Base-by-base conservation (phyloP, 2,888 invertebrate species). In the Chloroclysta siterata region DNA sequence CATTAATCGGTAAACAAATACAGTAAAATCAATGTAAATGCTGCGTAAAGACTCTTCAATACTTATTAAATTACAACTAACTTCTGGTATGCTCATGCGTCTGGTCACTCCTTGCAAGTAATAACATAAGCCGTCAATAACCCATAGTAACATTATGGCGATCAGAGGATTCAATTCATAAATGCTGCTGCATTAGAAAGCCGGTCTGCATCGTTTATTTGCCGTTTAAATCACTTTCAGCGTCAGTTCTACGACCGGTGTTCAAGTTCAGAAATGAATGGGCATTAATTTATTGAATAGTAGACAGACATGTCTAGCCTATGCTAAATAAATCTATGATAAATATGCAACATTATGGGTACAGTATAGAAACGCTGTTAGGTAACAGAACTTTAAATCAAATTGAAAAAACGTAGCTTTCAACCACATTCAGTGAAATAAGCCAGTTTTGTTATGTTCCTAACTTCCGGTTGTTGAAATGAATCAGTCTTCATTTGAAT, bases 181-280 rank as follows among this genome's bases (percentile, higher is more conserved):
- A 77, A 79, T 80, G 79, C 73, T 74, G 77, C 72, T 81, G 77
- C 75, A 78, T 79, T 80, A 81, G 80, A 78, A 74, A 77, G 77
- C 70, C 69, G 64, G 75, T 39, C 4, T 11, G 36, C 74, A 76
- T 81, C 72, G 75, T 77, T 80, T 77, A 79, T 82, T 81, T 77
- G 75, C 75, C 69, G 36, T 11, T 11, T 39, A 39, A 11, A 39
- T 83, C 77, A 82, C 77, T 79, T 75, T 71, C 76, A 74, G 76
- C 14, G 44, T 14, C 44, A 71, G 70, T 62, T 70, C 68, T 67
- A 65, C 53, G 66, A 70, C 54, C 50, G 58, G 41, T 53, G 11
- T 53, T 17, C 13, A 39, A 39, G 36, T 39, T 39, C 36, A 39
- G 36, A 52, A 41, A 41, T 41, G 22, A 63, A 63, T 68, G 59